These are phyloP conservation scores for Melanaphis sacchari DNA, from an alignment of 1,140 invertebrate species.

Conservation along the genomic window DNA sequence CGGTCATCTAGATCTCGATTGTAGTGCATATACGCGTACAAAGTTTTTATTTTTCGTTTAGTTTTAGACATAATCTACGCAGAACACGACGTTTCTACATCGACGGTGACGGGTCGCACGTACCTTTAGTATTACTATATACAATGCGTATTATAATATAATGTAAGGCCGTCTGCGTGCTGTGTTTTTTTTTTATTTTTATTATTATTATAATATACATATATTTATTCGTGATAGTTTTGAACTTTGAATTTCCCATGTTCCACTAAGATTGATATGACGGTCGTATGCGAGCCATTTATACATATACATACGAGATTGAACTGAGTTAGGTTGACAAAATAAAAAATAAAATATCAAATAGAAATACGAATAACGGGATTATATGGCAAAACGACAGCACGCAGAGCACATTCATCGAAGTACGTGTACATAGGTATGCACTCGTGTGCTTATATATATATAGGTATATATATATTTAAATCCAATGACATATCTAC, in stretches of 20 bases:
- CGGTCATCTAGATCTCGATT: background rate
- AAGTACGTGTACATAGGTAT: background rate
- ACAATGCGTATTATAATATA: background rate
- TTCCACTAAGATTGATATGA: background rate
- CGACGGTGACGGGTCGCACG: background rate
- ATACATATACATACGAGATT: background rate
- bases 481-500: slow-evolving; percentile 39
- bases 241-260: slow-evolving; percentile 32
- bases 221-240: background rate
- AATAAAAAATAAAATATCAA: slow-evolving; percentile 12
- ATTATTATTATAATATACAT: background rate
- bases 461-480: slow-evolving; percentile 41
- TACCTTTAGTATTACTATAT: background rate
- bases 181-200: background rate
- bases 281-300: background rate
- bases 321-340: background rate
- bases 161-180: background rate
- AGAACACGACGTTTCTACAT: background rate
- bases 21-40: background rate
- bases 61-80: background rate
- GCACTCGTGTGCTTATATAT: background rate
- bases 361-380: slow-evolving; percentile 36
- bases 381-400: background rate
- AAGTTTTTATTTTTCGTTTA: slow-evolving; percentile 17
- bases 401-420: background rate